Base-by-base conservation (phyloP, 2,113 vertebrate species). In the Chitala chitala region DNA sequence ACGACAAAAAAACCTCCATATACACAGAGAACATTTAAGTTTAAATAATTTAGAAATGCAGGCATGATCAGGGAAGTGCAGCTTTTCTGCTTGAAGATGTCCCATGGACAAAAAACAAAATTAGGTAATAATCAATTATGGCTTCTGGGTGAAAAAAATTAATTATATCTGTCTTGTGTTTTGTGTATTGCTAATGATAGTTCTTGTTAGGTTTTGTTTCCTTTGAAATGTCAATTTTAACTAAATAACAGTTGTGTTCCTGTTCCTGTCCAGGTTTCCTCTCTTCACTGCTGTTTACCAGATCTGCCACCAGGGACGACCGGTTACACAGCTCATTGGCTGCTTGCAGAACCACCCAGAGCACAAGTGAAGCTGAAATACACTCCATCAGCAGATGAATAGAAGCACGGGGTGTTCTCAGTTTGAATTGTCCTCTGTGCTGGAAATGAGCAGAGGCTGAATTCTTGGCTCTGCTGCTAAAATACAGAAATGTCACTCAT, bases 291-390 rank as follows among this genome's bases (percentile, higher is more conserved):
- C 94, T 0, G 94, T 99, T 40, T 98, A 98, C 73, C 89, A 82
- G 85, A 92, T 98, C 83, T 99, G 96, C 88, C 98, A 93, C 0
- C 84, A 94, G 86, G 85, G 85, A 73, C 94, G 90, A 53, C 91
- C 94, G 0, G 91, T 98, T 54, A 72, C 83, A 0, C 94, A 96
- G 75, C 92, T 99, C 85, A 94, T 98, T 81, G 80, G 36, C 72
- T 96, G 92, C 74, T 89, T 98, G 71, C 96, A 98, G 87, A 96
- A 93, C 84, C 96, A 99, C 80, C 97, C 97, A 0, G 94, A 93
- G 83, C 97, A 99, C 85, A 88, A 93, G 87, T 92, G 77, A 0
- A 73, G 61, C 54, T 15, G 50, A 73, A 24, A 44, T 44, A 40
- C 10, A 31, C 29, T 5, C 20, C 5, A 17, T 42, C 13, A 48